These are phyloP conservation scores for Megaleporinus macrocephalus DNA, from an alignment of 2,113 vertebrate species.

Conservation along the genomic window DNA sequence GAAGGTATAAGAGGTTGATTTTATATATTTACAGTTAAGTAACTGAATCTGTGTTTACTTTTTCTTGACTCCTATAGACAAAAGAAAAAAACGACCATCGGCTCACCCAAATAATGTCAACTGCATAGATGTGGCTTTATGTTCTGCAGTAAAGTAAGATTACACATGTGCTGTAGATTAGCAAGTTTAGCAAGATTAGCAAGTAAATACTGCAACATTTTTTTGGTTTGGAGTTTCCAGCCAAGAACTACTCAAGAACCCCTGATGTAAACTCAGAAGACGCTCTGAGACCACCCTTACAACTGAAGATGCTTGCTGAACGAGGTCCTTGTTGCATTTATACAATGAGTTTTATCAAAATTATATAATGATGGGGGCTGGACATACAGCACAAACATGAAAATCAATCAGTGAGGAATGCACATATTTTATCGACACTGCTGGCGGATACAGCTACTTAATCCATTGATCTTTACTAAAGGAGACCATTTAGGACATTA, in stretches of 20 bases:
- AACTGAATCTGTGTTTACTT: background rate
- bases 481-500: slow-evolving; percentile 27
- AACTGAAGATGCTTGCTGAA: background rate
- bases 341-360: slow-evolving; percentile 17
- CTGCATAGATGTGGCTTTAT: background rate
- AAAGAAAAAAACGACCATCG: too few relatives aligned
- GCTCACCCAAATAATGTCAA: background rate
- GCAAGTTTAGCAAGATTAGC: background rate
- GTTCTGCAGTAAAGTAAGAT: background rate
- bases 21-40: background rate
- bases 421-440: slow-evolving; percentile 16
- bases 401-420: slow-evolving; percentile 3
- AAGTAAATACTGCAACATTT: background rate
- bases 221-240: background rate
- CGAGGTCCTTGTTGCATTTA: slow-evolving; percentile 23
- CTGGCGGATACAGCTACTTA: background rate
- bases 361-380: slow-evolving; percentile 2
- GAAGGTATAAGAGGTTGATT: background rate
- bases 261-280: background rate
- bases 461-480: slow-evolving; percentile 42
- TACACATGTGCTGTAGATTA: background rate
- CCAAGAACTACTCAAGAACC: background rate
- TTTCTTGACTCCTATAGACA: background rate
- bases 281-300: background rate
- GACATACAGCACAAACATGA: slow-evolving; percentile 15